phyloP scores from a whole-genome alignment of 2,113 vertebrate species.

The Psephotus haematonotus region DNA sequence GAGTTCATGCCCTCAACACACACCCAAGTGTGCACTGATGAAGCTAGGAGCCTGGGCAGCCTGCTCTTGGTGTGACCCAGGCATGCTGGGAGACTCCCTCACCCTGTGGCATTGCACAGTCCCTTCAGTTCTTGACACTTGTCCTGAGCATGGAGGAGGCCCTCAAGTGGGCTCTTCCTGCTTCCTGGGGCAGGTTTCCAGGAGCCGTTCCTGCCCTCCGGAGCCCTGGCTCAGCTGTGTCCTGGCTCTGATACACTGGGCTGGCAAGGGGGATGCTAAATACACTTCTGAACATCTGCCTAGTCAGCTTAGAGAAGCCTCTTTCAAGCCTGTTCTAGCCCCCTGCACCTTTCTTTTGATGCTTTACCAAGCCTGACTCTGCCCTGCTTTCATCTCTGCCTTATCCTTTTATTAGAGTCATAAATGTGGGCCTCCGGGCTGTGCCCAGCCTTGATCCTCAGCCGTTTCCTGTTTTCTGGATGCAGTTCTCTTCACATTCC shows the following conservation, averaged over 20 bases:
- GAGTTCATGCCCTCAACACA: rapidly evolving
- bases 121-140: rapidly evolving
- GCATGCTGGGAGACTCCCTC: rapidly evolving
- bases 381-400: slow-evolving; percentile 22
- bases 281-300: slow-evolving; percentile 37
- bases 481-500: slow-evolving; percentile 24
- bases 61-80: neutral
- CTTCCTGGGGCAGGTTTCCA: neutral
- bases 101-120: neutral
- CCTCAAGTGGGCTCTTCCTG: neutral
- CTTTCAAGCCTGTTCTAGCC: slow-evolving; percentile 54
- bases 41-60: neutral
- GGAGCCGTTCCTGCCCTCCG: neutral
- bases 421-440: neutral
- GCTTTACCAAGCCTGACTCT: slow-evolving; percentile 44
- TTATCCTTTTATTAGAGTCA: slow-evolving; percentile 53
- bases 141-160: neutral
- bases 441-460: slow-evolving; percentile 60
- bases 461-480: slow-evolving; percentile 52
- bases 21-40: rapidly evolving
- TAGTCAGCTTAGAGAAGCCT: neutral
- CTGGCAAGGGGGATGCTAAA: slow-evolving; percentile 31
- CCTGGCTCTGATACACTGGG: neutral
- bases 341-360: slow-evolving; percentile 48
- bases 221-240: neutral